Evolutionary conservation across 2,797 vertebrate genomes (phyloP), one percentile per base, ranked within the genome.

Genomic region (Ispidina lecontei): DNA sequence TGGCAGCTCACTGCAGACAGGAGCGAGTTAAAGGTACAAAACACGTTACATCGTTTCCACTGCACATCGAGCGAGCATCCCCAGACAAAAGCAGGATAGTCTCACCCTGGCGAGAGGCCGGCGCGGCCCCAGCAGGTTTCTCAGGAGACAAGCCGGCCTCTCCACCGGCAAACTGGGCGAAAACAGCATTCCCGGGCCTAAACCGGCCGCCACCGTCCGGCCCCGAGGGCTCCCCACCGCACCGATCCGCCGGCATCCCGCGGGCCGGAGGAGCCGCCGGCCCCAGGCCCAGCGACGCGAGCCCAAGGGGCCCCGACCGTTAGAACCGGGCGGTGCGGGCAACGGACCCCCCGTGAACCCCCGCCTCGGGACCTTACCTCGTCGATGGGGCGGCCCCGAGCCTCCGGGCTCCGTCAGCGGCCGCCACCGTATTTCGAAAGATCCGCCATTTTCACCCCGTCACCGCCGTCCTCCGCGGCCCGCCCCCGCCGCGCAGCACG

Each of bases 361-460:
- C 33, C 21, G 22, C 20, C n/a, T 29, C 23, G 4, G 39, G 33
- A 4, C 52, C 84, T 84, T 80, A 84, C 89, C 80, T 49, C 58
- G 51, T n/a, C 52, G 52, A 31, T 20, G 47, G 14, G 74, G 72
- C 26, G 69, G 74, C 63, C 87, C 9, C 59, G 89, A 69, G 43
- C 52, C 28, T 31, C 69, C 58, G 72, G 94, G 94, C 89, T 98
- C 98, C 98, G 98, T 98, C 98, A 98, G 98, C 87, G 93, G 98
- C 98, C 96, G 96, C 98, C 98, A 96, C 98, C 98, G 98, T 97
- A 99, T 99, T 99, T 99, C 99, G 99, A 99, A 99, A 99, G 98
- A 99, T 99, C 99, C 98, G 98, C 98, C 98, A 99, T 99, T 99
- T 99, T 99, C 98, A 98, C 98, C 97, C 98, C 99, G 98, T 99